Evolutionary conservation across 2,888 invertebrate species (phyloP).

Genomic region (Anorthoa munda): DNA sequence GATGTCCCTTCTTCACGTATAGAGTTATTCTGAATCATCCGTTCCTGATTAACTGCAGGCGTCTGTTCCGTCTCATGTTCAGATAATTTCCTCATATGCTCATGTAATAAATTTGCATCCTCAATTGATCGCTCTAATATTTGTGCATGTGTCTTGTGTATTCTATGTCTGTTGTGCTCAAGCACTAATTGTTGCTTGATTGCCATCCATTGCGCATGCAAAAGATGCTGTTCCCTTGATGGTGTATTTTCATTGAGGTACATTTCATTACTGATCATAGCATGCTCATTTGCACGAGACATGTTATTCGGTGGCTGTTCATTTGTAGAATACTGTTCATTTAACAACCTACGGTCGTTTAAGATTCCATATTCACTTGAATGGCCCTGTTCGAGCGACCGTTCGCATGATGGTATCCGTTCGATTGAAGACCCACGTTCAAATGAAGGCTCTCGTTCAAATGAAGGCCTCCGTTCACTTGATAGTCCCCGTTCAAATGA

Average conservation of each 20-base stretch:
- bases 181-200: constrained; percentile 34
- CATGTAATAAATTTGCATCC: constrained; percentile 21
- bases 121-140: constrained; percentile 23
- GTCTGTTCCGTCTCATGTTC: constrained; percentile 36
- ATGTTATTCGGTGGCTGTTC: constrained; percentile 24
- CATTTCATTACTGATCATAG: constrained; percentile 12
- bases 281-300: constrained; percentile 18
- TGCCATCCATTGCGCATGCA: constrained; percentile 10
- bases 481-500: constrained; percentile 8
- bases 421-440: constrained; percentile 4
- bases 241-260: neutral
- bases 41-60: constrained; percentile 17
- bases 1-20: constrained; percentile 9
- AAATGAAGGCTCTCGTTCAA: constrained; percentile 1
- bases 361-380: constrained; percentile 23
- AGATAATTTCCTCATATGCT: constrained; percentile 20
- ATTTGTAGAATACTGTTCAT: constrained; percentile 23
- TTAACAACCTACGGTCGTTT: constrained; percentile 29
- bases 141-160: constrained; percentile 10
- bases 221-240: constrained; percentile 6
- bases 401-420: constrained; percentile 7
- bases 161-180: constrained; percentile 9
- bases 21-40: constrained; percentile 13
- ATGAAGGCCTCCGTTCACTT: neutral
- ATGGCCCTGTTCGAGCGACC: neutral